These are phyloP conservation scores for Heliconius aoede DNA, from an alignment of 2,888 invertebrate genomes.

Conservation along the genomic window DNA sequence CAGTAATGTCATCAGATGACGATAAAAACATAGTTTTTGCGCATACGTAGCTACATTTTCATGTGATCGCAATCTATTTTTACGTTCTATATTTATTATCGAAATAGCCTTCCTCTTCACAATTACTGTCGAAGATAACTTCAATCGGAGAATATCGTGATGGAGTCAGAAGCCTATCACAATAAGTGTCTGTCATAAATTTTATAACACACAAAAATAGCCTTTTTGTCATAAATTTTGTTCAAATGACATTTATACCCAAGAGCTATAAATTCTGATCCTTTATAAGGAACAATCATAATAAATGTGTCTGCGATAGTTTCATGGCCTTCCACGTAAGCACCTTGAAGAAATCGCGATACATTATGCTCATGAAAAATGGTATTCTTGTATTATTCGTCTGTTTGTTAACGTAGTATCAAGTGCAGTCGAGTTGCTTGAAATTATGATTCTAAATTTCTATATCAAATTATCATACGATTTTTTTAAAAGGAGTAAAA, in stretches of 20 bases:
- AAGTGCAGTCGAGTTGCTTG: background rate
- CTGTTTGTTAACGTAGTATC: background rate
- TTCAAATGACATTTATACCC: constrained; percentile 37
- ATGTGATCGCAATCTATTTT: background rate
- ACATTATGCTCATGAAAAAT: constrained; percentile 43
- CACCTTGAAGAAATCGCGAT: constrained; percentile 45
- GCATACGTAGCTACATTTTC: background rate
- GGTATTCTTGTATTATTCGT: background rate
- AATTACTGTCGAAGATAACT: background rate
- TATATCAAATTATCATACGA: no score
- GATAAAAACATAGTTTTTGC: no score
- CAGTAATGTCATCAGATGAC: no score
- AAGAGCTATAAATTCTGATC: constrained; percentile 39
- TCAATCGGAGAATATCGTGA: constrained; percentile 3
- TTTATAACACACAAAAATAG: constrained; percentile 31
- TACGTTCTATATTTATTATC: background rate
- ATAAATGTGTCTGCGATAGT: constrained; percentile 40
- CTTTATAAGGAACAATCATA: constrained; percentile 40
- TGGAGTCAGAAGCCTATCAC: constrained; percentile 23
- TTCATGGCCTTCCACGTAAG: constrained; percentile 38
- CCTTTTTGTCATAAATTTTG: constrained; percentile 32
- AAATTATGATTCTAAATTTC: no score
- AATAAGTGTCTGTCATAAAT: constrained; percentile 26
- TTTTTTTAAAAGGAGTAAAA: no score
- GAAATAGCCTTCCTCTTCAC: background rate